phyloP scores from a whole-genome alignment of 2,113 vertebrate species.

The Microtus richardsoni region DNA sequence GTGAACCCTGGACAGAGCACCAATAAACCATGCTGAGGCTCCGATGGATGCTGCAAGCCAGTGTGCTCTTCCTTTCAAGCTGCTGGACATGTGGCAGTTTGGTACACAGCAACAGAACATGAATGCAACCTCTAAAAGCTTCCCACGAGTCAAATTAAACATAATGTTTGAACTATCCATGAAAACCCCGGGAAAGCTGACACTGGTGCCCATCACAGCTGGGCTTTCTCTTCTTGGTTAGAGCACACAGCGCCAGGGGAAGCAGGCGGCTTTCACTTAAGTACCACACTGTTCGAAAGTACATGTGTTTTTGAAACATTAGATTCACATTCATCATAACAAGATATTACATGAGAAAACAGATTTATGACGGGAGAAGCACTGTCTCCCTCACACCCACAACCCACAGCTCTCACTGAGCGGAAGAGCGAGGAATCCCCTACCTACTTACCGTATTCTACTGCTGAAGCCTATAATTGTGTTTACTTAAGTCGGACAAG shows the following conservation, averaged over 20 bases:
- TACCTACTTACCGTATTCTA: not conserved
- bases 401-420: not conserved
- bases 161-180: constrained; percentile 11
- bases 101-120: not conserved
- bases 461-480: not conserved
- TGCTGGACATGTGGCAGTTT: not conserved
- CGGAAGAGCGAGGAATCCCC: not conserved
- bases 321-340: not conserved
- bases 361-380: constrained; percentile 12
- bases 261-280: constrained; percentile 49
- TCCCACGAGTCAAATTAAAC: constrained; percentile 12
- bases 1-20: not conserved
- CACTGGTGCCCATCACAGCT: not conserved
- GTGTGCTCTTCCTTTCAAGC: not conserved
- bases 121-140: not conserved
- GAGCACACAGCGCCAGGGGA: not conserved
- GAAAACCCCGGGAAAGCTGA: constrained; percentile 18
- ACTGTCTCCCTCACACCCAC: not conserved
- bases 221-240: not conserved
- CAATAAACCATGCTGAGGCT: not conserved
- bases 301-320: constrained; percentile 53
- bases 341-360: constrained; percentile 15
- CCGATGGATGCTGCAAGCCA: not conserved
- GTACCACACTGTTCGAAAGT: constrained; percentile 44
- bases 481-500: constrained; percentile 21